A percentile compares a stretch with the other conserved stretches of the same genome.
Evolutionary conservation across 2,888 invertebrate species (phyloP).

Genomic region (Caenorhabditis sinica): DNA sequence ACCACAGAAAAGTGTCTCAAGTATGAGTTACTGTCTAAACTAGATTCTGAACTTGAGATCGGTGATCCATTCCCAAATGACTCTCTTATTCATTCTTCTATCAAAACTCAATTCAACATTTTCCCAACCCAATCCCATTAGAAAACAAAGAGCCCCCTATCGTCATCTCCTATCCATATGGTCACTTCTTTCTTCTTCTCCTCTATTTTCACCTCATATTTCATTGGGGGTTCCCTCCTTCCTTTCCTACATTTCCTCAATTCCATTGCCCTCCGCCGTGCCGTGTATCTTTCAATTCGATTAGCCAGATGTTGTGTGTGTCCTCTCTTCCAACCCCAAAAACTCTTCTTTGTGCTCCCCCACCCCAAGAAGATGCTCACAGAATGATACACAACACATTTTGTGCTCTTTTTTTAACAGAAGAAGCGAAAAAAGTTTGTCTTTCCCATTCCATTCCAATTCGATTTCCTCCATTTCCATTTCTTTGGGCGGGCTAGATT

Average conservation of each 20-base stretch:
- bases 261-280: slow-evolving; percentile 10
- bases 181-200: slow-evolving; percentile 27
- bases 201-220: slow-evolving; percentile 43
- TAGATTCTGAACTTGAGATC: too few species aligned
- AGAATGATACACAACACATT: background rate
- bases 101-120: background rate
- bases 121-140: background rate
- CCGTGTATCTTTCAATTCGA: slow-evolving; percentile 45
- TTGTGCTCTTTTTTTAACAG: background rate
- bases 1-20: too few species aligned
- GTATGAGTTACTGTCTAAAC: too few species aligned
- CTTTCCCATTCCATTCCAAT: background rate
- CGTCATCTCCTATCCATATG: slow-evolving; percentile 38
- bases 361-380: background rate
- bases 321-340: slow-evolving; percentile 6
- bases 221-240: slow-evolving; percentile 13
- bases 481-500: background rate
- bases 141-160: slow-evolving; percentile 9
- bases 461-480: slow-evolving; percentile 22
- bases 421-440: background rate
- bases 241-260: too few species aligned
- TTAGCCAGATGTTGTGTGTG: slow-evolving; percentile 61
- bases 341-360: background rate
- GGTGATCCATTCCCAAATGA: too few species aligned
- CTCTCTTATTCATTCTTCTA: background rate